phyloP scores from a whole-genome alignment of 2,797 vertebrate genomes.

The Acanthurus tractus region DNA sequence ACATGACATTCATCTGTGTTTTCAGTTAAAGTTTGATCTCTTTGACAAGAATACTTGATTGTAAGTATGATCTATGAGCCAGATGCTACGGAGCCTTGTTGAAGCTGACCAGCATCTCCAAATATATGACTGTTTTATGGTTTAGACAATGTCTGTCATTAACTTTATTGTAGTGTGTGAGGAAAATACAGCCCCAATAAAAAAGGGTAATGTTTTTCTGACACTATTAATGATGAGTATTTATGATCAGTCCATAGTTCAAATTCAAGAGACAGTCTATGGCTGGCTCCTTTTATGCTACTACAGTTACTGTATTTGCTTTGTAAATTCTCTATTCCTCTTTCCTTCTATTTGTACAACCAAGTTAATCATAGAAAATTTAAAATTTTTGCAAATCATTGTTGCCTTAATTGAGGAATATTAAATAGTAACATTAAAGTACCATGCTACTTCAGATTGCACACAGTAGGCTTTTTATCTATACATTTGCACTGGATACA shows the following conservation, averaged over 20 bases:
- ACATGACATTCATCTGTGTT: conserved; percentile 40
- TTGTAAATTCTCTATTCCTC: not conserved
- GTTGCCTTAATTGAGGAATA: not conserved
- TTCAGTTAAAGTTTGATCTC: conserved; percentile 44
- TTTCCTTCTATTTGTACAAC: not conserved
- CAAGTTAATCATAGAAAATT: conserved; percentile 1
- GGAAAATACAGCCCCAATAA: conserved; percentile 86
- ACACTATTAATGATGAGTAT: conserved; percentile 83
- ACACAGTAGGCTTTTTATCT: conserved; percentile 2
- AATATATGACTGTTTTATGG: conserved; percentile 87
- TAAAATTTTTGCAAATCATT: not conserved
- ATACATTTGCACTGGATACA: too few species aligned
- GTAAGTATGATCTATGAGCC: conserved; percentile 64
- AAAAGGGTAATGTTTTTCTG: conserved; percentile 85
- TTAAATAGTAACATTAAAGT: not conserved
- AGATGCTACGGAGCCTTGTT: conserved; percentile 74
- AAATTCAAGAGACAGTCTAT: conserved; percentile 66
- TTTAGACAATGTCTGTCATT: conserved; percentile 86
- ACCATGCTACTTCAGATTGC: not conserved
- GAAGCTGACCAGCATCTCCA: conserved; percentile 78
- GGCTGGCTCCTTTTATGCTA: conserved; percentile 55
- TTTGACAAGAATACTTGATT: conserved; percentile 52
- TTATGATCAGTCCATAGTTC: conserved; percentile 81
- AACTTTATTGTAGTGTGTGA: conserved; percentile 84
- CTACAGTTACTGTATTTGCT: conserved; percentile 49